Conservation (phyloP, 2,113 vertebrate species). For the Amblyornis subalaris region DNA sequence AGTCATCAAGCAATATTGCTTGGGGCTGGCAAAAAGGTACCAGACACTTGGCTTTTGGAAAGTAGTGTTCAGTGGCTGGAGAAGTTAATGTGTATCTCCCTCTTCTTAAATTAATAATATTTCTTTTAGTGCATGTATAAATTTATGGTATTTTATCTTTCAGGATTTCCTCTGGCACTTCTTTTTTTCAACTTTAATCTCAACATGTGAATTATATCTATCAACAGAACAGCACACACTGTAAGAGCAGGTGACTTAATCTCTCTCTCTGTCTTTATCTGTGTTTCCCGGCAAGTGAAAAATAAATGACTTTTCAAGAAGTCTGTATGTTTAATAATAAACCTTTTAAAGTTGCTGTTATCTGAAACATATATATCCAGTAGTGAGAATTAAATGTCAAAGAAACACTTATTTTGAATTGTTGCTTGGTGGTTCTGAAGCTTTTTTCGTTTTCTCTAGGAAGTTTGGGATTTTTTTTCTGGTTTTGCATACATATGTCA, state of each 20-base stretch:
- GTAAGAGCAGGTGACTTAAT: background rate
- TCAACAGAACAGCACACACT: background rate
- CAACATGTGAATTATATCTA: background rate
- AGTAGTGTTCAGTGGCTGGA: background rate
- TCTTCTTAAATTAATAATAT: background rate
- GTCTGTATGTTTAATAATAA: background rate
- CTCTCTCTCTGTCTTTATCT: background rate
- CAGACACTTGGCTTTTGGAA: background rate
- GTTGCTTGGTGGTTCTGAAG: background rate
- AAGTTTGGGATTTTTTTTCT: background rate
- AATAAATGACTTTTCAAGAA: background rate
- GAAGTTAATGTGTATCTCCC: accelerated
- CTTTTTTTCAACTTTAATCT: background rate
- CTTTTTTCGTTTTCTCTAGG: background rate
- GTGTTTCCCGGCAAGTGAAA: background rate
- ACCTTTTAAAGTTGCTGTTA: background rate
- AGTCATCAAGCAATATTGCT: background rate
- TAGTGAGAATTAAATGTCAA: background rate
- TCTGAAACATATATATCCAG: background rate
- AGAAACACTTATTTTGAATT: background rate
- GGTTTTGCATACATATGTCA: background rate
- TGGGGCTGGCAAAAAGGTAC: background rate
- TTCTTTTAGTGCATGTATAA: background rate
- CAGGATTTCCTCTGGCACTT: background rate
- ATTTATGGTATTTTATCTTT: background rate